Conservation (phyloP, 2,888 invertebrate species). For the Tridacna gigas region DNA sequence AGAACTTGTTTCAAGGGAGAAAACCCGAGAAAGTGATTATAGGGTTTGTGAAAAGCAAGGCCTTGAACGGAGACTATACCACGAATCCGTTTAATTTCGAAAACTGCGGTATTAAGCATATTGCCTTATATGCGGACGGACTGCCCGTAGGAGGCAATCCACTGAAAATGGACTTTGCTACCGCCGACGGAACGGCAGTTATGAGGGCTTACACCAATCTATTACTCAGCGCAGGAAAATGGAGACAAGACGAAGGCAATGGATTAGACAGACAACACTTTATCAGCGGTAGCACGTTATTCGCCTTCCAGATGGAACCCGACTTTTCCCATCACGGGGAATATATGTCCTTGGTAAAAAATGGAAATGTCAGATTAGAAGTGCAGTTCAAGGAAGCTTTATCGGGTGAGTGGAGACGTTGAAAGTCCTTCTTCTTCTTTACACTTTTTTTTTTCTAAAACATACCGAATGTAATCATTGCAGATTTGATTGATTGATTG, state of each 20-base stretch:
- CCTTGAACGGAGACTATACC: constrained; percentile 42
- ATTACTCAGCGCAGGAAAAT: constrained; percentile 33
- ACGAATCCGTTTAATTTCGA: constrained; percentile 40
- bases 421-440: neutral
- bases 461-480: neutral
- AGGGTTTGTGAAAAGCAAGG: constrained; percentile 41
- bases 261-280: constrained; percentile 34
- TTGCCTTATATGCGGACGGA: constrained; percentile 48
- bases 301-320: constrained; percentile 41
- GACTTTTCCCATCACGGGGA: constrained; percentile 34
- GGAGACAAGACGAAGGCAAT: constrained; percentile 42
- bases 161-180: constrained; percentile 29
- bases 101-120: constrained; percentile 43
- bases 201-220: constrained; percentile 40
- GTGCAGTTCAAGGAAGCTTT: constrained; percentile 25
- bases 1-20: constrained; percentile 50
- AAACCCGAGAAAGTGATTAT: constrained; percentile 34
- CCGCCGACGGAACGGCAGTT: neutral
- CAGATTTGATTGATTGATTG: neutral
- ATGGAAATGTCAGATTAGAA: constrained; percentile 30
- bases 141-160: constrained; percentile 51
- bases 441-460: neutral
- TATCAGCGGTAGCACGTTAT: constrained; percentile 41
- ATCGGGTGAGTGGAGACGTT: constrained; percentile 4
- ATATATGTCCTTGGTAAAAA: constrained; percentile 37